Base-by-base conservation (phyloP, 2,888 invertebrate genomes). In the Laothoe populi region DNA sequence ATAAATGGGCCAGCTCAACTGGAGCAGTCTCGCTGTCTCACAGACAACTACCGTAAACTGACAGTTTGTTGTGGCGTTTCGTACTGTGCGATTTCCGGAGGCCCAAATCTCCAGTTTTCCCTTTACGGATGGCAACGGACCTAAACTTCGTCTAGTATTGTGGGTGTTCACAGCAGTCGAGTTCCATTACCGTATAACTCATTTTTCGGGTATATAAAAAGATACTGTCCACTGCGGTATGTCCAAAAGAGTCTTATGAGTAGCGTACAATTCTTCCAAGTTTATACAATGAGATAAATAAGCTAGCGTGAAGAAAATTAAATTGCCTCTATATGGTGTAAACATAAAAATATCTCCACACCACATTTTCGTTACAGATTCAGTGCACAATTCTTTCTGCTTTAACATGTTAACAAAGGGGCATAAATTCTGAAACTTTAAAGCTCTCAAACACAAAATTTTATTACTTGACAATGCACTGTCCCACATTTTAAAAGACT, bases 391-490 rank as follows among this genome's bases (percentile, higher is more conserved):
- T 53, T 53, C 35, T 53, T 35, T 38, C 38, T 26, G 19, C 26
- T 59, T 44, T 58, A 26, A 44, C 58, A 58, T 31, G 24, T 26
- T 21, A 76, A 82, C 82, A 83, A 83, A 79, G 82, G 77, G 68
- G 72, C 78, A 85, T 87, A 85, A 86, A 86, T 84, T 79, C 82
- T 79, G 74, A 79, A 75, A 75, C 75, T 78, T 76, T 72, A 75
- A 73, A 66, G 68, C 71, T 35, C 60, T 53, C 64, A 59, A 63
- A 19, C 23, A 35, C 35, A 45, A 67, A 64, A 60, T 70, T 67
- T 66, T 67, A 65, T 61, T 44, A 45, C 31, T 59, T 31, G 19
- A 53, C 49, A 16, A 53, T 26, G 58, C 62, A 64, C 65, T 68
- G 66, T 66, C 60, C 63, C 53, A 53, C 44, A 62, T 44, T 60